Percentiles rank a stretch among this genome's conserved stretches.
Evolutionary conservation across 2,888 invertebrate species (phyloP).

Genomic region (Cephus pulcher): DNA sequence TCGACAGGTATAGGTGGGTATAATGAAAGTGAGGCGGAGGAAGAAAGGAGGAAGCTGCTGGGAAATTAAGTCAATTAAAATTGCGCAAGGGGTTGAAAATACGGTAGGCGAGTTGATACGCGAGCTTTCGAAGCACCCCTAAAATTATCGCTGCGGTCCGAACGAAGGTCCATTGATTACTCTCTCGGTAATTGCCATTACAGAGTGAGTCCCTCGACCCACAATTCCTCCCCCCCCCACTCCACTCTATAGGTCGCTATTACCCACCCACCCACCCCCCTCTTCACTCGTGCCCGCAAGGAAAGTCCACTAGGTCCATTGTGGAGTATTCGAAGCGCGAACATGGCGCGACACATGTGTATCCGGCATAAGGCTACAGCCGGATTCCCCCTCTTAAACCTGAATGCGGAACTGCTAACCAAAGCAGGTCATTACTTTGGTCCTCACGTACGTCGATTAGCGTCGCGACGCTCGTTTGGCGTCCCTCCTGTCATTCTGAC

Average conservation of each 20-base stretch:
- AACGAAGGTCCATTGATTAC: slow-evolving; percentile 57
- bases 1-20: neutral
- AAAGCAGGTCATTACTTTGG: slow-evolving; percentile 31
- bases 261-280: slow-evolving; percentile 9
- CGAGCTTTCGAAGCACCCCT: slow-evolving; percentile 44
- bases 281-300: neutral
- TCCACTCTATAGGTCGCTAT: slow-evolving; percentile 12
- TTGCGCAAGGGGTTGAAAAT: slow-evolving; percentile 24
- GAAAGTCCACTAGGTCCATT: slow-evolving; percentile 6
- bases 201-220: slow-evolving; percentile 23
- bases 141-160: slow-evolving; percentile 54
- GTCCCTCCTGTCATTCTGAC: slow-evolving; percentile 1
- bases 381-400: neutral
- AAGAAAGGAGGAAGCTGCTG: slow-evolving; percentile 19
- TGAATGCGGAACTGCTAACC: slow-evolving; percentile 30
- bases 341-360: neutral
- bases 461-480: neutral
- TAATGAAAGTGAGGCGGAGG: neutral
- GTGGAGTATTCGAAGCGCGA: slow-evolving; percentile 18
- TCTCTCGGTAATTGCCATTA: slow-evolving; percentile 53
- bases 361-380: too few species aligned
- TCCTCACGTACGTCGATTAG: slow-evolving; percentile 7
- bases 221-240: slow-evolving; percentile 15
- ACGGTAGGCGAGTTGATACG: slow-evolving; percentile 13
- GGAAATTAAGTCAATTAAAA: slow-evolving; percentile 50